Percentiles rank a stretch among this genome's conserved stretches.
Evolutionary conservation across 2,797 vertebrate species (phyloP).

Genomic region (Protonibea diacanthus): DNA sequence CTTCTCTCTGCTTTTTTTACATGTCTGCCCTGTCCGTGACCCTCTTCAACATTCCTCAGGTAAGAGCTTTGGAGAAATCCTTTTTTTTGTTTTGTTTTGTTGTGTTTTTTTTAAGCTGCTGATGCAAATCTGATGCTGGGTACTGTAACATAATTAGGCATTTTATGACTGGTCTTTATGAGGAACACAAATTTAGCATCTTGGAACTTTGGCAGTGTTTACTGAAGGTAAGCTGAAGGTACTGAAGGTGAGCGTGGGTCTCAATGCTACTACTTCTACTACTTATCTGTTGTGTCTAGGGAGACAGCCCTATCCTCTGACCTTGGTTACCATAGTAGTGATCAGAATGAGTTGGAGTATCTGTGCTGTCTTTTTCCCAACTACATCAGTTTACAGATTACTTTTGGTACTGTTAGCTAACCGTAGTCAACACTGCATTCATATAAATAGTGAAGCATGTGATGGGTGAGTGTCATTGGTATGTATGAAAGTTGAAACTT

Average conservation of each 20-base stretch:
- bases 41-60: slow-evolving; percentile 56
- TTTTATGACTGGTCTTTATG: background rate
- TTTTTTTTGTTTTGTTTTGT: background rate
- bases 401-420: too few species aligned
- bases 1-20: slow-evolving; percentile 42
- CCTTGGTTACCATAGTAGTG: too few species aligned
- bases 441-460: background rate
- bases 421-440: background rate
- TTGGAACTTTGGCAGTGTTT: background rate
- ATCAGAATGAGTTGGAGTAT: too few species aligned
- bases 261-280: background rate
- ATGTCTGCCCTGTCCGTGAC: slow-evolving; percentile 34
- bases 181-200: background rate
- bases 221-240: background rate
- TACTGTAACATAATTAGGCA: background rate
- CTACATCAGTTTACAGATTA: too few species aligned
- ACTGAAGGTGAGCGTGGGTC: background rate
- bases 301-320: too few species aligned
- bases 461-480: background rate
- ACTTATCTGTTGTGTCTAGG: too few species aligned
- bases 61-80: slow-evolving; percentile 49
- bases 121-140: background rate
- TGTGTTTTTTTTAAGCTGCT: background rate
- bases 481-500: background rate
- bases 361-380: too few species aligned